A percentile compares a stretch with the other conserved stretches of the same genome.
phyloP scores from a whole-genome alignment of 2,888 invertebrate genomes.

The Troides helena region DNA sequence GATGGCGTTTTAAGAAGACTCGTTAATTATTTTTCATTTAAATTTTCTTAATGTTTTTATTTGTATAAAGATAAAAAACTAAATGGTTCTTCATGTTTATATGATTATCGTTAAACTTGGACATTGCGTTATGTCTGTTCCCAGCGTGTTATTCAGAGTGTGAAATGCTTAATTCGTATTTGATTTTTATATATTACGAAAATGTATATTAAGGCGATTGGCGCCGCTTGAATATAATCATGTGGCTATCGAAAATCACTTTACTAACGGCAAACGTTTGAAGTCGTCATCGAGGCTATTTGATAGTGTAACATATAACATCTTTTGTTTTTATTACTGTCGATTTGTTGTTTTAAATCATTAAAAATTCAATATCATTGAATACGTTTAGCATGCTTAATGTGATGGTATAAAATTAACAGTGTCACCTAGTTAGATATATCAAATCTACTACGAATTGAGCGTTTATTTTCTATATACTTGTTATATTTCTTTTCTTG shows the following conservation, averaged over 20 bases:
- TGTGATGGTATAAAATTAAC: not conserved
- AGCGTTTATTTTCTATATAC: no score
- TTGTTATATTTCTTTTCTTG: no score
- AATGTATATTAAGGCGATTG: conserved; percentile 5
- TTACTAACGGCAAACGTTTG: conserved; percentile 23
- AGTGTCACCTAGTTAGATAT: no score
- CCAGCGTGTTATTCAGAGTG: not conserved
- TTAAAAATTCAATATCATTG: conserved; percentile 9
- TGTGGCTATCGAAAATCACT: conserved; percentile 19
- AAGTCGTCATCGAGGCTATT: conserved; percentile 13
- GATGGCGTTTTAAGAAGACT: no score
- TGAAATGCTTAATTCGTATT: not conserved
- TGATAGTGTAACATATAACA: not conserved
- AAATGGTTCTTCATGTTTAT: not conserved
- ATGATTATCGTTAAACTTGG: not conserved
- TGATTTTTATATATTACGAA: not conserved
- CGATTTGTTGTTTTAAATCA: not conserved
- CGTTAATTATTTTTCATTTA: no score
- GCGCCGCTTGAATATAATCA: conserved; percentile 15
- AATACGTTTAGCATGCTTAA: not conserved
- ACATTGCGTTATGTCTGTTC: not conserved
- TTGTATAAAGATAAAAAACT: not conserved
- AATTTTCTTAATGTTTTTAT: no score
- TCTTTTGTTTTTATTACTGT: conserved; percentile 11
- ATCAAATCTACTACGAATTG: no score